Conservation (phyloP, 2,113 vertebrate genomes). For the Mastomys coucha region DNA sequence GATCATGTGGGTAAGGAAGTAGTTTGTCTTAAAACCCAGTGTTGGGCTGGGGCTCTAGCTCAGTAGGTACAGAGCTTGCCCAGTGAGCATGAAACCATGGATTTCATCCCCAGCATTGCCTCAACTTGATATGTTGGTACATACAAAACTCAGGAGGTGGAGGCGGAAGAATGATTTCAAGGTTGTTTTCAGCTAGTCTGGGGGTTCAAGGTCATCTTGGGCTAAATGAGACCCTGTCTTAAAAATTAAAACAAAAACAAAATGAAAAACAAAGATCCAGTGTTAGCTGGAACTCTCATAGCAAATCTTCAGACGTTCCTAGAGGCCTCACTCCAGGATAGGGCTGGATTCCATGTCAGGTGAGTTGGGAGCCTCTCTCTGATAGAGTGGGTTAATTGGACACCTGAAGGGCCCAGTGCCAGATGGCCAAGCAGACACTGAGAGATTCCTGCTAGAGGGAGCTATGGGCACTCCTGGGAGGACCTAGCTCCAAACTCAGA, state of each 20-base stretch:
- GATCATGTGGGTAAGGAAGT: not conserved
- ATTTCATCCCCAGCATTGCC: not conserved
- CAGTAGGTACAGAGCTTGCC: not conserved
- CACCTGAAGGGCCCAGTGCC: not conserved
- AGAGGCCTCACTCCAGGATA: not conserved
- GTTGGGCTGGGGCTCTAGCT: not conserved
- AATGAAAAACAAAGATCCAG: not conserved
- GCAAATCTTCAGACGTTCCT: not conserved
- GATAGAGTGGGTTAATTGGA: not conserved
- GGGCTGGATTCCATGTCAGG: not conserved
- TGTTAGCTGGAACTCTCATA: not conserved
- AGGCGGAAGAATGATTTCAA: not conserved
- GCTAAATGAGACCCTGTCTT: not conserved
- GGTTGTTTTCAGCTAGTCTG: not conserved
- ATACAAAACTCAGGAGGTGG: no score
- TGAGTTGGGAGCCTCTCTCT: not conserved
- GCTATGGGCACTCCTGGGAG: slow-evolving; percentile 40
- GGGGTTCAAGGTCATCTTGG: not conserved
- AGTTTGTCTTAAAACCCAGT: not conserved
- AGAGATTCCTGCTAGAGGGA: not conserved
- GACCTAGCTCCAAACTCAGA: slow-evolving; percentile 53
- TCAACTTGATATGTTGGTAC: not conserved
- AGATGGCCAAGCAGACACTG: not conserved
- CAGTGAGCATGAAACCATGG: no score
- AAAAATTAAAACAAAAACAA: not conserved